These are phyloP conservation scores for Didymodactylos carnosus DNA, from an alignment of 2,888 invertebrate genomes.

Conservation along the genomic window DNA sequence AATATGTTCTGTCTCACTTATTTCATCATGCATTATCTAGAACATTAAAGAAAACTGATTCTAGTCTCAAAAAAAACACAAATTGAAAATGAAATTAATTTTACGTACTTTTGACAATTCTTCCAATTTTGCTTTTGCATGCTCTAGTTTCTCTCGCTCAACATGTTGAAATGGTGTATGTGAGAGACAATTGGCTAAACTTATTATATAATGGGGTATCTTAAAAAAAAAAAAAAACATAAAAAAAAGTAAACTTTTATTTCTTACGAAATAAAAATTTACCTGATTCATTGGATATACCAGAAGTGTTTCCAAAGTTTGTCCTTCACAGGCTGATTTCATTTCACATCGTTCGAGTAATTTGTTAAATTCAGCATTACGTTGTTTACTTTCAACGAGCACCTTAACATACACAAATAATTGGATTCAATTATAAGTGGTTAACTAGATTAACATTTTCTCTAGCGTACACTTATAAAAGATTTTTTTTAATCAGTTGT, in stretches of 20 bases:
- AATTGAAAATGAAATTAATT: not conserved
- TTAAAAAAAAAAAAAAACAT: not conserved
- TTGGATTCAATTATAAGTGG: too few relatives aligned
- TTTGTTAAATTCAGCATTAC: constrained; percentile 49
- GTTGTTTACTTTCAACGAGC: constrained; percentile 72
- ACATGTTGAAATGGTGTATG: constrained; percentile 84
- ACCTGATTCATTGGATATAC: constrained; percentile 89
- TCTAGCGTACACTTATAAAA: not conserved
- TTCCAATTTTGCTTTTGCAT: constrained; percentile 60
- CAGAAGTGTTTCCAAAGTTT: constrained; percentile 65
- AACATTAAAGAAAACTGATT: constrained; percentile 5
- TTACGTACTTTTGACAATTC: constrained; percentile 41
- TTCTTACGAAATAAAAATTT: constrained; percentile 16
- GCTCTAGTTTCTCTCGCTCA: constrained; percentile 65
- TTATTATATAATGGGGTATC: constrained; percentile 77
- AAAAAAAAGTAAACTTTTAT: not conserved
- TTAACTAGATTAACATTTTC: not conserved
- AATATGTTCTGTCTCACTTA: constrained; percentile 71
- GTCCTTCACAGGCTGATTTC: constrained; percentile 61
- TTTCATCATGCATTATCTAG: constrained; percentile 59
- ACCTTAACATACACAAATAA: constrained; percentile 19
- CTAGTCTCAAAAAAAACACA: not conserved
- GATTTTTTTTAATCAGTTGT: not conserved
- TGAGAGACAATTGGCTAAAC: constrained; percentile 65
- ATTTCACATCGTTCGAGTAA: constrained; percentile 59